phyloP scores from a whole-genome alignment of 2,113 vertebrate genomes.

The Tretioscincus oriximinensis region DNA sequence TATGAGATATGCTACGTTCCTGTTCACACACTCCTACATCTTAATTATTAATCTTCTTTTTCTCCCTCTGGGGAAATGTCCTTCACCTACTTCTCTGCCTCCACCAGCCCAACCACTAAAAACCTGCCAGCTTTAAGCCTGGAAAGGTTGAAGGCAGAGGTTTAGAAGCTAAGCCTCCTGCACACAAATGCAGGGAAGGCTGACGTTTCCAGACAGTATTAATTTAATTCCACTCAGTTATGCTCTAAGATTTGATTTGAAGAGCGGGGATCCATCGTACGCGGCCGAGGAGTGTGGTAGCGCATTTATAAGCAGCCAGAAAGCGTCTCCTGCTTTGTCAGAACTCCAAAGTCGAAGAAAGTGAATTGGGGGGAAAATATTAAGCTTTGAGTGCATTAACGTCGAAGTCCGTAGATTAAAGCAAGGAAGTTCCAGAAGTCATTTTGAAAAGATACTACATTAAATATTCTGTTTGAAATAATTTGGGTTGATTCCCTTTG shows the following conservation, averaged over 20 bases:
- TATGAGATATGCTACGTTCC: too few relatives aligned
- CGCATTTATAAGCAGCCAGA: constrained; percentile 66
- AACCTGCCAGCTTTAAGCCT: constrained; percentile 45
- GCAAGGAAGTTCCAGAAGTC: not conserved
- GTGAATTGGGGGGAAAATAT: constrained; percentile 42
- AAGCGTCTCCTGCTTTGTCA: constrained; percentile 48
- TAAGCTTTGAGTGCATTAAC: constrained; percentile 40
- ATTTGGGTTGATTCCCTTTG: not conserved
- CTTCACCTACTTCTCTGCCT: not conserved
- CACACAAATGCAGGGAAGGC: constrained; percentile 45
- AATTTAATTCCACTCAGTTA: constrained; percentile 82
- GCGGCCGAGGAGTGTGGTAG: constrained; percentile 60
- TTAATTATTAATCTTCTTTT: not conserved
- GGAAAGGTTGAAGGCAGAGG: constrained; percentile 54
- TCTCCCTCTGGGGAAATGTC: not conserved
- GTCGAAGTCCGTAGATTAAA: constrained; percentile 23
- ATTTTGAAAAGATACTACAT: not conserved
- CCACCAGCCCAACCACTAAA: not conserved
- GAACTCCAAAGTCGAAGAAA: constrained; percentile 43
- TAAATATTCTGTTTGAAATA: not conserved
- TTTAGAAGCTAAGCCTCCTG: constrained; percentile 71
- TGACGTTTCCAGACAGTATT: constrained; percentile 74
- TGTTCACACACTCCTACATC: not conserved
- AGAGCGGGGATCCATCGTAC: constrained; percentile 73
- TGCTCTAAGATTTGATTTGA: constrained; percentile 81